A percentile compares a stretch with the other conserved stretches of the same genome.
These are phyloP conservation scores for Gonocerus acuteangulatus DNA, from an alignment of 2,888 invertebrate genomes.

Conservation along the genomic window DNA sequence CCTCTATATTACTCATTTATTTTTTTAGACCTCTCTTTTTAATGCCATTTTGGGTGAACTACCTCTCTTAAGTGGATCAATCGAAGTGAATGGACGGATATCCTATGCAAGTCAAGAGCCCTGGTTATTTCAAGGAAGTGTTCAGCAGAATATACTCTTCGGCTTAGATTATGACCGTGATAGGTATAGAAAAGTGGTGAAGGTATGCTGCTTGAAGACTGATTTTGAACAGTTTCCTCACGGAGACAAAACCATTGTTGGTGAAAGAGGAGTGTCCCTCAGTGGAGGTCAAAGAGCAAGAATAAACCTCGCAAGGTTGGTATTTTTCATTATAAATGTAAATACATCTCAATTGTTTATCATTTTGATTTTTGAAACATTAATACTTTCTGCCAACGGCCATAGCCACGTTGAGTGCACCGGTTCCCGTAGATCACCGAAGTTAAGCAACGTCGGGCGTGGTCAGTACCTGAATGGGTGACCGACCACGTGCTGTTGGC, in stretches of 20 bases:
- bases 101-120: conserved; percentile 82
- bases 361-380: no score
- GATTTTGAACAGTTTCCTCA: conserved; percentile 71
- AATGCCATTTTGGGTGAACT: conserved; percentile 71
- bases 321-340: background rate
- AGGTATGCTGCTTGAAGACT: conserved; percentile 61
- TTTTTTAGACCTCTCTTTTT: conserved; percentile 55
- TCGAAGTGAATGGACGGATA: conserved; percentile 59
- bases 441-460: no score
- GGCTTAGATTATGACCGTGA: conserved; percentile 65
- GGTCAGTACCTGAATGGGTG: no score
- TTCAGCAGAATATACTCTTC: conserved; percentile 88
- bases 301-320: conserved; percentile 47
- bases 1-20: no score
- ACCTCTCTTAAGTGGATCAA: conserved; percentile 56
- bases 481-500: no score
- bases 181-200: conserved; percentile 58
- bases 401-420: no score
- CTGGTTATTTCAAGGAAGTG: conserved; percentile 75
- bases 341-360: no score
- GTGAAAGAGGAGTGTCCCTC: conserved; percentile 74
- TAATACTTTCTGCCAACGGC: no score
- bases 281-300: conserved; percentile 84
- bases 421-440: no score
- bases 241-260: conserved; percentile 77